Evolutionary conservation across 1,140 invertebrate species (phyloP).

Genomic region (Heliconius hewitsoni): DNA sequence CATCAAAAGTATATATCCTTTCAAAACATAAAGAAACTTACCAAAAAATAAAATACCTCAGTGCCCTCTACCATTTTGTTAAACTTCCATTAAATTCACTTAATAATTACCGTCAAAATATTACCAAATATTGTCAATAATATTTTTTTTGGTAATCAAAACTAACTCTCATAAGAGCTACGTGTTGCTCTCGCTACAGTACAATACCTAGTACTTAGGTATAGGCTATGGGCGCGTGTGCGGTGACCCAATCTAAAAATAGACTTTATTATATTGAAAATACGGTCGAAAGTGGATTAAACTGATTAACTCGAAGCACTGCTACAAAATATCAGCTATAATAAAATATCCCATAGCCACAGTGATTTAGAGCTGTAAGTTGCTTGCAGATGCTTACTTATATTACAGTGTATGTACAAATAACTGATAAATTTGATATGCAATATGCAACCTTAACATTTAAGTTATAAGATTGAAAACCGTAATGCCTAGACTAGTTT

Average conservation of each 20-base stretch:
- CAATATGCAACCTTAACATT: not conserved
- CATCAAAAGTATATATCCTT: not conserved
- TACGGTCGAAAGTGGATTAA: not conserved
- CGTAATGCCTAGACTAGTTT: not conserved
- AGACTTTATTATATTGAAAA: not conserved
- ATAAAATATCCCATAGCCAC: not conserved
- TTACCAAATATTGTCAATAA: not conserved
- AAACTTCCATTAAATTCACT: not conserved
- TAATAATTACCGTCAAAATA: not conserved
- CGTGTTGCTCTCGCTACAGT: conserved; percentile 2
- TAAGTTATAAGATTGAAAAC: not conserved
- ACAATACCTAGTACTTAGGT: not conserved
- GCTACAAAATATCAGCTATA: not conserved
- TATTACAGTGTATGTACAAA: not conserved
- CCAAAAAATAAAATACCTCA: not conserved
- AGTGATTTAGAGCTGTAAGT: not conserved
- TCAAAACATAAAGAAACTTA: not conserved
- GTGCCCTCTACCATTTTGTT: not conserved
- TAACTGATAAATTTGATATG: not conserved
- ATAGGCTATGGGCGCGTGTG: not conserved
- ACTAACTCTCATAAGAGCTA: not conserved
- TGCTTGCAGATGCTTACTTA: not conserved
- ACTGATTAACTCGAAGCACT: not conserved
- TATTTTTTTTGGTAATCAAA: not conserved
- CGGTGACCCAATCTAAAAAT: not conserved